Evolutionary conservation across 2,113 vertebrate genomes (phyloP), one percentile per base, ranked within the genome.

Genomic region (Toxotes chatareus): DNA sequence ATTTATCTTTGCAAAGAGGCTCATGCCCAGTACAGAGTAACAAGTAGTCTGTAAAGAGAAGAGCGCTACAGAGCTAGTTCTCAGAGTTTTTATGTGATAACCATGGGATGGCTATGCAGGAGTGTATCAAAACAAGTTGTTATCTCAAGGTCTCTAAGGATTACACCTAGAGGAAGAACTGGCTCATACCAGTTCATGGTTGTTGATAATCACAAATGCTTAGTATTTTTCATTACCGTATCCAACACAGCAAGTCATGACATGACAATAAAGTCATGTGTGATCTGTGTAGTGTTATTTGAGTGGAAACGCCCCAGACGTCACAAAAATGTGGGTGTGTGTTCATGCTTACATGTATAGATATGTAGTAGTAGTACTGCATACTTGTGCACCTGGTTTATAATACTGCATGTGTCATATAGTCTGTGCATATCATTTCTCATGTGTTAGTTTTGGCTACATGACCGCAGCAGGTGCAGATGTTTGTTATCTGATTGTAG

Each of bases 361-460:
- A 16, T 47, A 27, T 31, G 17, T 5, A 49, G 32, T 19, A 40
- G 3, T 21, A 9, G 27, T 5, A 62, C 1, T 55, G 7, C 10
- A 4, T 32, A 5, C 1, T 6, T 3, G 21, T 76, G 49, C 53
- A 67, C 53, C 23, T 27, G 64, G 32, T 51, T 9, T 23, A 17
- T 23, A 47, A 40, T 27, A 32, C 7, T 14, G 11, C 36, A 14
- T 55, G 3, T 68, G 44, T 44, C n/a, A 13, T 17, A 34, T 23
- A 31, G 5, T 34, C 6, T 27, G n/a, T 53, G 16, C 16, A 17
- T 10, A 2, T 31, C 0, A 5, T 62, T 1, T 23, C 4, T 57
- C 5, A 14, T 31, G 21, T 80, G 42, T 61, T 76, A 17, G 34
- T 44, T 68, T 65, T 71, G 19, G 61, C 34, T 72, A 17, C 44